phyloP scores from a whole-genome alignment of 2,797 vertebrate genomes.

The Urophycis tenuis region DNA sequence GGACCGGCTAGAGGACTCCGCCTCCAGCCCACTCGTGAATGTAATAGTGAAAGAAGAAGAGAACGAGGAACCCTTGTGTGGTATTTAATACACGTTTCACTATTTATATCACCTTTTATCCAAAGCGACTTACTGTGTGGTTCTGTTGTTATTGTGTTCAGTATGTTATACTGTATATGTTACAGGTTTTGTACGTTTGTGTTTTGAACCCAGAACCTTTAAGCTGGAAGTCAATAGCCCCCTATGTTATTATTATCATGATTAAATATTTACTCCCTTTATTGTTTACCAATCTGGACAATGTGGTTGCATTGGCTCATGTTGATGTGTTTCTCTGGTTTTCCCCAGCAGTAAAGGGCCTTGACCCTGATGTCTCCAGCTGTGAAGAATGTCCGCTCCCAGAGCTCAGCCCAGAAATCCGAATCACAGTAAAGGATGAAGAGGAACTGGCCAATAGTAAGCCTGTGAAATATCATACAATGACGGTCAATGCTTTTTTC shows the following conservation, averaged over 20 bases:
- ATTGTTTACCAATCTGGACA: background rate
- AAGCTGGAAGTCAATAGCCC: background rate
- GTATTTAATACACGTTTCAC: conserved; percentile 30
- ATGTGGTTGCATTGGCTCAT: background rate
- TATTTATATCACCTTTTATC: background rate
- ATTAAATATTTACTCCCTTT: conserved; percentile 1
- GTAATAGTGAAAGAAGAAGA: conserved; percentile 64
- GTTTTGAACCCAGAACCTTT: background rate
- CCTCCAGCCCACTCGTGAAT: conserved; percentile 50
- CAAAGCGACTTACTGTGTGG: too few species aligned
- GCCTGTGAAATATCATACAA: background rate
- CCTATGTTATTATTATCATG: background rate
- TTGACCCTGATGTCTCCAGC: conserved; percentile 18
- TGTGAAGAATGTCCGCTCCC: conserved; percentile 33
- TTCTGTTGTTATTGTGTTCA: background rate
- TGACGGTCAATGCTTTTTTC: conserved; percentile 1
- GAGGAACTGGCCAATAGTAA: conserved; percentile 51
- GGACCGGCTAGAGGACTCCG: conserved; percentile 7
- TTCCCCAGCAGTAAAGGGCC: conserved; percentile 32
- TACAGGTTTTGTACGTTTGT: background rate
- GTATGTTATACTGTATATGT: too few species aligned
- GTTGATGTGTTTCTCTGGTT: background rate
- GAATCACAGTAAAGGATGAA: conserved; percentile 57
- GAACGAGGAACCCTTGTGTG: conserved; percentile 58
- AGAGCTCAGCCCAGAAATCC: conserved; percentile 43